These are phyloP conservation scores for Butorides virescens DNA, from an alignment of 2,113 vertebrate genomes.

Conservation along the genomic window DNA sequence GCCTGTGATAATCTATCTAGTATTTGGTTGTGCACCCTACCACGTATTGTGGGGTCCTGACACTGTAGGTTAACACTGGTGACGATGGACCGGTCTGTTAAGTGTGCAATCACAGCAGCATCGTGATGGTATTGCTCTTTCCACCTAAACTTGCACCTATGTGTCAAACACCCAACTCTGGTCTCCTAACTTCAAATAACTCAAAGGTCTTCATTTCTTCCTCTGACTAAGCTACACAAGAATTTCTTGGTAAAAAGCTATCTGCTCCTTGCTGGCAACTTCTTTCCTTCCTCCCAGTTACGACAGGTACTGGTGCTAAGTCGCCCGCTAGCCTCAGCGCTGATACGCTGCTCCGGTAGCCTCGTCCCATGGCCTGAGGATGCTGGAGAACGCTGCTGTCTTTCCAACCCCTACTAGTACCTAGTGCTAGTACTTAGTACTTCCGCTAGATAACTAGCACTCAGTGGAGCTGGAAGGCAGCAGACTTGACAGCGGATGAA, in stretches of 20 bases:
- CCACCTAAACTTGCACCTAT: not conserved
- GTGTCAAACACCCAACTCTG: not conserved
- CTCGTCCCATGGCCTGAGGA: not conserved
- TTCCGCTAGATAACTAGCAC: not conserved
- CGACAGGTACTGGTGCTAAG: not conserved
- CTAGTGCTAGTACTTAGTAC: not conserved
- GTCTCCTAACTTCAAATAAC: not conserved
- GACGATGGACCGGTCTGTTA: not conserved
- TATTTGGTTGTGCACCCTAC: not conserved
- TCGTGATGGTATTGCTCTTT: not conserved
- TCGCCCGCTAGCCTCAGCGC: not conserved
- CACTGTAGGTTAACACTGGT: not conserved
- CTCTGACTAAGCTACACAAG: not conserved
- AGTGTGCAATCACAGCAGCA: not conserved
- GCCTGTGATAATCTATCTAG: not conserved
- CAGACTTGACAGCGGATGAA: not conserved
- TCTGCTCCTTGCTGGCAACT: not conserved
- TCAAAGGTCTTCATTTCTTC: not conserved
- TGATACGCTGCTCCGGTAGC: not conserved
- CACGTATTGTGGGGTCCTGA: not conserved
- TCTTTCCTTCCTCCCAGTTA: not conserved
- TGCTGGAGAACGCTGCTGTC: not conserved
- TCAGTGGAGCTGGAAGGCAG: not conserved
- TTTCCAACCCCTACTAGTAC: not conserved
- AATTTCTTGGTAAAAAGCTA: not conserved